Conservation (phyloP, 2,888 invertebrate species). For the Octodonta nipae region DNA sequence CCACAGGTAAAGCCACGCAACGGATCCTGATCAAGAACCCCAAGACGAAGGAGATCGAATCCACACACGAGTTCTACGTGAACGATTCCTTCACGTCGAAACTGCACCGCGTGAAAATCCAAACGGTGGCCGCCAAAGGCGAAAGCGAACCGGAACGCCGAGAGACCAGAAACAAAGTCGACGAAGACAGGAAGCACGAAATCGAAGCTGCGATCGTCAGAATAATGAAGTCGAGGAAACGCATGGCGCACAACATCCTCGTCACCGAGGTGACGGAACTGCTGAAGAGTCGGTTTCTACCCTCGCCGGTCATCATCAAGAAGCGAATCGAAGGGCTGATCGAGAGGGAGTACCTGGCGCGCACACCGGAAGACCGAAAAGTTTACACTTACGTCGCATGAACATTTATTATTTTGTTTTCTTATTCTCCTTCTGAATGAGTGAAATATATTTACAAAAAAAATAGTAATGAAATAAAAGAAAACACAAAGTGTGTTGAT, state of each 20-base stretch:
- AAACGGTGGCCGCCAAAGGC: constrained; percentile 86
- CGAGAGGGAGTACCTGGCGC: constrained; percentile 94
- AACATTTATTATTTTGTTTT: constrained; percentile 25
- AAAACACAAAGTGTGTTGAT: constrained; percentile 18
- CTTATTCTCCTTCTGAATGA: no score
- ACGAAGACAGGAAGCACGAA: constrained; percentile 97
- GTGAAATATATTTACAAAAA: no score
- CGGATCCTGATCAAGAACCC: constrained; percentile 87
- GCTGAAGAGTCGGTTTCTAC: constrained; percentile 89
- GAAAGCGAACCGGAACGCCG: constrained; percentile 98
- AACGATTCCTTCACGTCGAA: constrained; percentile 98
- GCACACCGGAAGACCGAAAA: constrained; percentile 94
- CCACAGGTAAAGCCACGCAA: constrained; percentile 89
- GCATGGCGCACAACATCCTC: constrained; percentile 84
- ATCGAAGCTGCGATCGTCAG: constrained; percentile 98
- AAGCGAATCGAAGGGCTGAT: constrained; percentile 98
- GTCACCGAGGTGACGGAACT: constrained; percentile 97
- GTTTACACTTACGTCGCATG: constrained; percentile 92
- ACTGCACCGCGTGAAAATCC: constrained; percentile 87
- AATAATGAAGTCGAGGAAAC: constrained; percentile 97
- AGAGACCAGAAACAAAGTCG: constrained; percentile 88
- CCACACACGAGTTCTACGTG: constrained; percentile 81
- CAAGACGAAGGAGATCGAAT: constrained; percentile 93
- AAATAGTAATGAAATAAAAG: no score
- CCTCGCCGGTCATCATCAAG: constrained; percentile 95